Percentiles rank a stretch among this genome's conserved stretches.
These are phyloP conservation scores for Diloba caeruleocephala DNA, from an alignment of 2,888 invertebrate genomes.

Conservation along the genomic window DNA sequence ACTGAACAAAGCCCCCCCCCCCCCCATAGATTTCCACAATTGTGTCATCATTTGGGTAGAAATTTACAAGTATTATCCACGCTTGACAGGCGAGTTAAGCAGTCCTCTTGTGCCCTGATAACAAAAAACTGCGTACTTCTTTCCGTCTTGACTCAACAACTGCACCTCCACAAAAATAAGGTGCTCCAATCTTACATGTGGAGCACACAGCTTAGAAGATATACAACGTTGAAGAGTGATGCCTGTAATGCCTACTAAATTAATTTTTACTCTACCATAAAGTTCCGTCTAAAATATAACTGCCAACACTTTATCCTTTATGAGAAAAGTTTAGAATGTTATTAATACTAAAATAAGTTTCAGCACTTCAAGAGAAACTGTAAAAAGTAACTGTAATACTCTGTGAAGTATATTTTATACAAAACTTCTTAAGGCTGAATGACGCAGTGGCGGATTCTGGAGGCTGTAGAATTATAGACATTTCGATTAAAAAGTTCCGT, in stretches of 20 bases:
- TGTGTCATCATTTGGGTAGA: no score
- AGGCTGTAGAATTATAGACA: constrained; percentile 5
- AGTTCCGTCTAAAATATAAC: constrained; percentile 40
- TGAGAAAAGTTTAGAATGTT: constrained; percentile 42
- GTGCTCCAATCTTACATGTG: no score
- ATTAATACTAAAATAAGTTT: constrained; percentile 50
- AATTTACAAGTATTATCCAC: no score
- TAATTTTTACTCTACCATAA: constrained; percentile 43
- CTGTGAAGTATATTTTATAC: constrained; percentile 19
- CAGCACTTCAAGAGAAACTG: constrained; percentile 29
- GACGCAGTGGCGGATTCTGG: neutral
- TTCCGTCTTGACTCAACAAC: no score
- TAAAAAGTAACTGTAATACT: constrained; percentile 41
- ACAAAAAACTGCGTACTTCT: no score
- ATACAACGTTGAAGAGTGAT: constrained; percentile 29
- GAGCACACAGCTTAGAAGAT: neutral
- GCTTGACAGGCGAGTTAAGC: no score
- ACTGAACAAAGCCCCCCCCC: no score
- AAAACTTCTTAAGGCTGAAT: constrained; percentile 3
- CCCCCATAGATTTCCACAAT: no score
- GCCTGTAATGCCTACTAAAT: constrained; percentile 39
- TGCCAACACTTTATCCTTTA: constrained; percentile 44
- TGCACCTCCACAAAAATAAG: no score
- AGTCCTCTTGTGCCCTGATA: no score
- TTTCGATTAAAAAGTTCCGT: no score